Evolutionary conservation across 2,888 invertebrate species (phyloP), one percentile per base, ranked within the genome.

Genomic region (Ctenicera cuprea): DNA sequence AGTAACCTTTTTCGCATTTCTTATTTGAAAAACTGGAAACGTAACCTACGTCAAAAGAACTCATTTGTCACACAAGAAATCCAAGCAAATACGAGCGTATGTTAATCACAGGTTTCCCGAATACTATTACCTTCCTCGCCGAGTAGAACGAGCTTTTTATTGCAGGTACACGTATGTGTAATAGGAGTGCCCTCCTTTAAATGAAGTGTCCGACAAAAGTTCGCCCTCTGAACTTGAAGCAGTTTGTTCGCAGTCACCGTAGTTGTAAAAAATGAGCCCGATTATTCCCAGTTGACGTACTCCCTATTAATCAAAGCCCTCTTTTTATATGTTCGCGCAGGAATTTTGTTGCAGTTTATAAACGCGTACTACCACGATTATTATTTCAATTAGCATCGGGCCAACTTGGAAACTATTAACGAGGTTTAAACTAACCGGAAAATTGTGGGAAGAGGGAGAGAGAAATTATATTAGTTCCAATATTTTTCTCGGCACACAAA

Each of bases 241-340:
- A 82, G 82, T 84, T 84, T 84, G 82, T 84, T 81, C 77, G 74
- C 77, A 76, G 82, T 81, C 82, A 76, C 75, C 76, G 71, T 71
- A 59, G 62, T 59, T 67, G 80, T 82, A 82, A 83, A 83, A 83
- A 82, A 83, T 82, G 78, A 78, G 78, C 76, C 64, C 79, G 82
- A 83, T 82, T 82, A 82, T 82, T 80, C 81, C 81, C 81, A 78
- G 78, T 78, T 73, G 80, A 77, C 76, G 77, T 78, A 74, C 66
- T 74, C 41, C 74, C 73, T 80, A 82, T 83, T 81, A 78, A 82
- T 83, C 82, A 82, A 74, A 71, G 64, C 59, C 54, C 54, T 67
- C 62, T 71, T 74, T 71, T 63, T 61, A 54, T 74, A 18, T 9
- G 33, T 61, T 59, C 38, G 57, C 14, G 70, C 38, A 64, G 38